Evolutionary conservation across 2,113 vertebrate genomes (phyloP).

Genomic region (Rattus norvegicus): GRCr8 NC_086035.1:16851001-16851500

Average conservation of each 20-base stretch:
- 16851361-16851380: not conserved
- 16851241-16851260: not conserved
- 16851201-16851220: not conserved
- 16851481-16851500: not conserved
- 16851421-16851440: not conserved
- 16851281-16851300: not conserved
- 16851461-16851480: not conserved
- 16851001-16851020: slow-evolving; percentile 56
- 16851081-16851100: not conserved
- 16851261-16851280: slow-evolving; percentile 3
- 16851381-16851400: not conserved
- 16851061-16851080: slow-evolving; percentile 19
- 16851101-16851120: not conserved
- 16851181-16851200: not conserved
- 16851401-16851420: not conserved
- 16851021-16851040: not conserved
- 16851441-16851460: not conserved
- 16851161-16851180: not conserved
- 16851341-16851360: no score
- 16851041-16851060: not conserved
- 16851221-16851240: not conserved
- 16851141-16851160: not conserved
- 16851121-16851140: not conserved
- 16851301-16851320: not conserved
- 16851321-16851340: not conserved